phyloP scores from a whole-genome alignment of 92 coral and sea anemone species.

The Porites rus region DNA sequence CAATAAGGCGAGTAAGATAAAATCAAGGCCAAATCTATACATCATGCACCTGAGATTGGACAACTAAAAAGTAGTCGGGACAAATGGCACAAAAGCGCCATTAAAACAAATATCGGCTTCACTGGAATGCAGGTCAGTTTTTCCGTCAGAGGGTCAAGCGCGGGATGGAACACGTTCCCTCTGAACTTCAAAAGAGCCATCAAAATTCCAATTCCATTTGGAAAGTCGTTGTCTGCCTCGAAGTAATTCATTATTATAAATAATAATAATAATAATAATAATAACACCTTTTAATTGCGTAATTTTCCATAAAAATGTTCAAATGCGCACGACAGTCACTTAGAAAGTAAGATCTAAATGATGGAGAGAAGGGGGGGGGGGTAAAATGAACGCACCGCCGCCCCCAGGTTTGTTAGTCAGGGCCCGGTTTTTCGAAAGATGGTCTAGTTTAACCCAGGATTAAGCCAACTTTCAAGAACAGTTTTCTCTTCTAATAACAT shows the following conservation, averaged over 20 bases:
- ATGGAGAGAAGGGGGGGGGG: too few relatives aligned
- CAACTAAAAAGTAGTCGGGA: slow-evolving; percentile 33
- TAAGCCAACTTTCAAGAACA: too few relatives aligned
- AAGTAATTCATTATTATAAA: background rate
- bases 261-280: too few relatives aligned
- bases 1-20: slow-evolving; percentile 58
- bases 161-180: slow-evolving; percentile 16
- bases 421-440: too few relatives aligned
- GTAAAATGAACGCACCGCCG: too few relatives aligned
- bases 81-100: slow-evolving; percentile 34
- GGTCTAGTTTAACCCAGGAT: too few relatives aligned
- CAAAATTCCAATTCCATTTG: slow-evolving; percentile 15
- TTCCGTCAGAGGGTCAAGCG: slow-evolving; percentile 45
- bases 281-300: too few relatives aligned
- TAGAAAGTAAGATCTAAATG: too few relatives aligned
- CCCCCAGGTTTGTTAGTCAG: too few relatives aligned
- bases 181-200: slow-evolving; percentile 11
- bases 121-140: slow-evolving; percentile 34
- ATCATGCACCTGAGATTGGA: slow-evolving; percentile 36
- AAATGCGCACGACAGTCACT: too few relatives aligned
- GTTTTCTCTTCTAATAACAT: too few relatives aligned
- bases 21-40: slow-evolving; percentile 34
- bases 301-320: too few relatives aligned
- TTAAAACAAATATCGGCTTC: slow-evolving; percentile 25
- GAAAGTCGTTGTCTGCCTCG: slow-evolving; percentile 16